A percentile compares a stretch with the other conserved stretches of the same genome.
phyloP scores from a whole-genome alignment of 2,113 vertebrate genomes.

The Eolophus roseicapilla region DNA sequence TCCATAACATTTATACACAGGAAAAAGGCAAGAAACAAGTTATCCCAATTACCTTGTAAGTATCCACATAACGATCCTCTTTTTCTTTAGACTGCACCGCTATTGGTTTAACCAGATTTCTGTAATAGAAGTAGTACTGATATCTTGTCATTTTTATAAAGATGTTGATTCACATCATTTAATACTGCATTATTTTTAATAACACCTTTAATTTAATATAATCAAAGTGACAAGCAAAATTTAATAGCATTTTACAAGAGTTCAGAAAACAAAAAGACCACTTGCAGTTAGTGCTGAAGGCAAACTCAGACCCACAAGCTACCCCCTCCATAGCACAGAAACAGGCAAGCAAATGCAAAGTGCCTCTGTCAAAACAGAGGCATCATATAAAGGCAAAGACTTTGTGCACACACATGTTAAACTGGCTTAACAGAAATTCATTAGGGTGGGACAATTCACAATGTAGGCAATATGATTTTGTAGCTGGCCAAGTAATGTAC shows the following conservation, averaged over 20 bases:
- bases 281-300: neutral
- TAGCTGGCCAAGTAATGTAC: neutral
- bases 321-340: neutral
- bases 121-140: slow-evolving; percentile 57
- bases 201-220: neutral
- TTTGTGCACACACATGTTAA: neutral
- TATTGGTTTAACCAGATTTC: slow-evolving; percentile 94
- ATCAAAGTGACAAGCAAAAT: neutral
- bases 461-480: neutral
- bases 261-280: neutral
- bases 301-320: neutral
- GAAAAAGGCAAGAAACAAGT: neutral
- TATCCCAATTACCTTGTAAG: slow-evolving; percentile 84
- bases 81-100: slow-evolving; percentile 98
- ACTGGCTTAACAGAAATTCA: neutral
- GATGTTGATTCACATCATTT: neutral
- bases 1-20: neutral
- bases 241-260: neutral
- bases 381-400: neutral
- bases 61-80: slow-evolving; percentile 97
- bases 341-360: neutral
- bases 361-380: neutral
- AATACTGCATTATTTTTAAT: neutral
- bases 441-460: neutral
- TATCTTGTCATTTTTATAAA: neutral